These are phyloP conservation scores for Leptinotarsa rubiginosa DNA, from an alignment of 2,888 invertebrate species.

Conservation along the genomic window DNA sequence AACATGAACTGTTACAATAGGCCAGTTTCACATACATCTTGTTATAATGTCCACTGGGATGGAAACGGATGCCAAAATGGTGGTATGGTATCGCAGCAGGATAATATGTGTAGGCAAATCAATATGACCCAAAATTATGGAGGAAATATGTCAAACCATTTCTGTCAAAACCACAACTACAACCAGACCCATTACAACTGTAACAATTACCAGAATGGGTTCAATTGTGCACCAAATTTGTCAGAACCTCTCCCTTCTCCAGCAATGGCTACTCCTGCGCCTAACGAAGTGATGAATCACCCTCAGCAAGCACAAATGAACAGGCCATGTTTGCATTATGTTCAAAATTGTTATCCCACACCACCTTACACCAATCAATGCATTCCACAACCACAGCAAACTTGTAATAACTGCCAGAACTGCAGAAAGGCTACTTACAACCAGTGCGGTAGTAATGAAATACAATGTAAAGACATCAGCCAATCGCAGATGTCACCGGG, in stretches of 20 bases:
- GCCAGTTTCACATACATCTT: slow-evolving; percentile 52
- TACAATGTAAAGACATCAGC: slow-evolving; percentile 70
- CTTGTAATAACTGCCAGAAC: slow-evolving; percentile 56
- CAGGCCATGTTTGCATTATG: slow-evolving; percentile 59
- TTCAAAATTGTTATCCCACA: slow-evolving; percentile 49
- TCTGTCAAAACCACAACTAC: slow-evolving; percentile 54
- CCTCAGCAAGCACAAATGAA: slow-evolving; percentile 63
- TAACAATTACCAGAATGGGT: slow-evolving; percentile 48
- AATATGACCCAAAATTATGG: slow-evolving; percentile 51
- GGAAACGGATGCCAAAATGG: slow-evolving; percentile 53
- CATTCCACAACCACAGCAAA: slow-evolving; percentile 43
- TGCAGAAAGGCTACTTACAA: slow-evolving; percentile 54
- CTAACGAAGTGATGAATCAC: slow-evolving; percentile 56
- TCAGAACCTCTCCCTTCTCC: slow-evolving; percentile 61
- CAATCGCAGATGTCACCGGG: slow-evolving; percentile 70
- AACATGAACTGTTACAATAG: slow-evolving; percentile 55
- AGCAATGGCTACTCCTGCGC: slow-evolving; percentile 62
- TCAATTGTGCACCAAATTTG: slow-evolving; percentile 53
- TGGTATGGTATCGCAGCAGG: slow-evolving; percentile 34
- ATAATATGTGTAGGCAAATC: slow-evolving; percentile 54
- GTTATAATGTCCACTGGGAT: slow-evolving; percentile 54
- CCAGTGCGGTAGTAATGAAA: slow-evolving; percentile 61
- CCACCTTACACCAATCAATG: slow-evolving; percentile 42
- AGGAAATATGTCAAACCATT: slow-evolving; percentile 47
- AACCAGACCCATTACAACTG: slow-evolving; percentile 55